Percentiles rank a stretch among this genome's conserved stretches.
Evolutionary conservation across 2,888 invertebrate genomes (phyloP).

Genomic region (Amiota mariae): DNA sequence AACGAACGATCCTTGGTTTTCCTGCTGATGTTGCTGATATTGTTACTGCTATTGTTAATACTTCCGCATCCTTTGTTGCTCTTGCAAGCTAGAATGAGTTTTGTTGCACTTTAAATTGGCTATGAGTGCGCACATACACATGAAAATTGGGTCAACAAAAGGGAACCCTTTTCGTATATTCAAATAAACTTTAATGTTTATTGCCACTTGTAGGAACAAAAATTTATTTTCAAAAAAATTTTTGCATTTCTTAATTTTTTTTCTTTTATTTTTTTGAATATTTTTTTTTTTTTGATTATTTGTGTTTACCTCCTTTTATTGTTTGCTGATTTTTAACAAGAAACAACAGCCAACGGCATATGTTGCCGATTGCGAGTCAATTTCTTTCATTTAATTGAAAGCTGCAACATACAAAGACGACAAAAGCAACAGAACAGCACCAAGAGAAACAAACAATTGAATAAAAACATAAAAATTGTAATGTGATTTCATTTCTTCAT

Average conservation of each 20-base stretch:
- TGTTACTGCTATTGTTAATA: not conserved
- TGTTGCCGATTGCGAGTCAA: constrained; percentile 38
- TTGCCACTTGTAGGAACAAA: too few species aligned
- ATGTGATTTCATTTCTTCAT: constrained; percentile 21
- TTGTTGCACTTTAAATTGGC: constrained; percentile 5
- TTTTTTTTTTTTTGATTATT: constrained; percentile 6
- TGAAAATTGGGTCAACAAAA: constrained; percentile 21
- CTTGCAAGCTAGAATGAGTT: not conserved
- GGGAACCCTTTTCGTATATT: not conserved
- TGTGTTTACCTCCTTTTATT: not conserved
- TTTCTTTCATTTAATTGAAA: constrained; percentile 65
- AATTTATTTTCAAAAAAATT: not conserved
- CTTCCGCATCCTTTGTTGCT: constrained; percentile 10
- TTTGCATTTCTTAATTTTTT: not conserved
- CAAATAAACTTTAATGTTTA: not conserved
- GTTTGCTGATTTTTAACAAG: constrained; percentile 13
- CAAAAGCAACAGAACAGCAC: constrained; percentile 10
- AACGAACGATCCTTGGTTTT: not conserved
- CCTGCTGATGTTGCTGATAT: not conserved
- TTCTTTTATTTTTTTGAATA: not conserved
- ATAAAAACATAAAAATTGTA: constrained; percentile 30
- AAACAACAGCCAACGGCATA: not conserved
- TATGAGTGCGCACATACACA: not conserved
- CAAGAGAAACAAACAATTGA: not conserved
- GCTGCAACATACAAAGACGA: constrained; percentile 49